Percentiles rank a stretch among this genome's conserved stretches.
Conservation (phyloP, 2,113 vertebrate species). For the Phocoena sinus region DNA sequence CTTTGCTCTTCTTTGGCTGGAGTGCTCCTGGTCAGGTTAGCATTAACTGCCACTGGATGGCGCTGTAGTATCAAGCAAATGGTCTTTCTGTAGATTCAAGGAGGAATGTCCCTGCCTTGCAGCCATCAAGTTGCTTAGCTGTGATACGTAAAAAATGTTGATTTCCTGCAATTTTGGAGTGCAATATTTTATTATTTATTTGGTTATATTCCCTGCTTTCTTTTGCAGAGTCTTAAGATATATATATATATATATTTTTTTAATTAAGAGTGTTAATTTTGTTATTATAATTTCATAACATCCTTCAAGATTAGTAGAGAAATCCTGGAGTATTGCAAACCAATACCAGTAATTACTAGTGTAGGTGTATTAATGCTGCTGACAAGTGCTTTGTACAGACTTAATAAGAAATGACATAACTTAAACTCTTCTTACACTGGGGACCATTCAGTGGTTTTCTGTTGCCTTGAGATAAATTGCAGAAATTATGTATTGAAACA, state of each 20-base stretch:
- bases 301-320: neutral
- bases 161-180: neutral
- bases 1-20: neutral
- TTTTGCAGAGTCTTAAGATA: neutral
- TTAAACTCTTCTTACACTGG: neutral
- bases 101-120: neutral
- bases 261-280: slow-evolving; percentile 25
- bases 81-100: neutral
- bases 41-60: slow-evolving; percentile 57
- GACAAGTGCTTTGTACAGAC: neutral
- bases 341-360: neutral
- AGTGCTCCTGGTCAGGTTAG: neutral
- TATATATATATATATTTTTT: neutral
- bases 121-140: neutral
- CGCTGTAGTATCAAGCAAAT: slow-evolving; percentile 41
- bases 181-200: neutral
- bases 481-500: neutral
- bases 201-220: neutral
- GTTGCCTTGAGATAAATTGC: neutral
- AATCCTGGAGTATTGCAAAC: neutral
- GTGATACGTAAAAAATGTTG: neutral
- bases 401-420: neutral
- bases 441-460: slow-evolving; percentile 8
- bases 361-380: neutral
- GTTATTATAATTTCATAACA: slow-evolving; percentile 28